Evolutionary conservation across 2,797 vertebrate genomes (phyloP).

Genomic region (Dermochelys coriacea): DNA sequence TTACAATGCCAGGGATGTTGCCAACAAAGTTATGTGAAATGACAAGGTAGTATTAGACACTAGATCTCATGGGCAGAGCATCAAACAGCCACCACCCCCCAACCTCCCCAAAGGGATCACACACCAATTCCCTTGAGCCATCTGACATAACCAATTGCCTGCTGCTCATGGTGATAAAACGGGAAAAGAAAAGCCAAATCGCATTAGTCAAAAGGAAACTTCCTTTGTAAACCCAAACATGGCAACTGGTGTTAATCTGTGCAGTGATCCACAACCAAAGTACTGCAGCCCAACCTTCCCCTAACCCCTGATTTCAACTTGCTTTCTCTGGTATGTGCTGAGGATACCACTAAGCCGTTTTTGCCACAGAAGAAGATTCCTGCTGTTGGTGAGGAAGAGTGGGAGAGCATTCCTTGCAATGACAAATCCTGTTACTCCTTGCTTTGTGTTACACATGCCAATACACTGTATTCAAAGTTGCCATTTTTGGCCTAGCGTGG

Average conservation of each 20-base stretch:
- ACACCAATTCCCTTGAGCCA: background rate
- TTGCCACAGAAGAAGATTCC: background rate
- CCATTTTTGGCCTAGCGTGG: background rate
- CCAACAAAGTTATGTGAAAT: background rate
- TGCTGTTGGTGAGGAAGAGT: background rate
- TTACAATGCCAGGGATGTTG: background rate
- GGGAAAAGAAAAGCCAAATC: background rate
- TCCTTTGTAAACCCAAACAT: background rate
- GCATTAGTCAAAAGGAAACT: background rate
- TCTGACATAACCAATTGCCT: background rate
- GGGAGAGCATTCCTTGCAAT: background rate
- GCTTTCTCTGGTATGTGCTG: background rate
- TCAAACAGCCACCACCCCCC: background rate
- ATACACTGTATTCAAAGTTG: background rate
- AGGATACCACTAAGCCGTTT: background rate
- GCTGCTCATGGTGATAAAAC: background rate
- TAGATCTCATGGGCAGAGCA: background rate
- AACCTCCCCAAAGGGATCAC: background rate
- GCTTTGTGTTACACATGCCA: background rate
- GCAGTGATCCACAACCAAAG: background rate
- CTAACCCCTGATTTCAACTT: background rate
- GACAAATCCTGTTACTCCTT: background rate
- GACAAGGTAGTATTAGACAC: background rate
- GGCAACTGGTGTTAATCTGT: background rate
- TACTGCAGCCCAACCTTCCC: background rate